Base-by-base conservation (phyloP, 2,888 invertebrate genomes). In the Eupithecia exiguata region DNA sequence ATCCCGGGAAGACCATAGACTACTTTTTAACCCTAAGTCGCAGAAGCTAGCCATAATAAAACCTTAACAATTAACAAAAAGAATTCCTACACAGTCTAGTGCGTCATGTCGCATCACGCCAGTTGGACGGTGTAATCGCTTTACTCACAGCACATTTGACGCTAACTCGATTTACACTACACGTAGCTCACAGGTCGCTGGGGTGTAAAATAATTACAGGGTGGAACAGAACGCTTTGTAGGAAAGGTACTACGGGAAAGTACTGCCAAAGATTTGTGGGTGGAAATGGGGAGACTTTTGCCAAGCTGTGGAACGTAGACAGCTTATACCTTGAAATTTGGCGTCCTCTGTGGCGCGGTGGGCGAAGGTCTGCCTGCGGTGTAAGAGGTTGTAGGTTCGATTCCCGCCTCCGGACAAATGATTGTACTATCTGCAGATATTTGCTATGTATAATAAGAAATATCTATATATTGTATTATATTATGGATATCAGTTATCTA, bases 51-150 rank as follows among this genome's bases (percentile, higher is more conserved):
- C 53, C 53, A 12, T 53, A 21, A 53, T 21, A 53, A 53, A 53
- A 53, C 53, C 53, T 53, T 21, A 21, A 53, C 49, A 53, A 53
- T 21, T 53, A 53, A 12, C 12, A 25, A 21, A 21, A 25, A 58
- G 25, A 25, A 12, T 5, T 14, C 58, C 58, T 14, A 12, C 10
- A 25, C 1, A 10, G n/a, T 21, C 21, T 25, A 25, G 21, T 58
- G 36, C n/a, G 63, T 62, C 62, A 36, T n/a, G 12, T 65, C 18
- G 14, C 63, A 18, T 65, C 43, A 63, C 49, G 38, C 49, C 30
- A 49, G 38, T 69, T 69, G 40, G 35, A 35, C 53, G 25, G 35
- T 61, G 61, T 71, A 71, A 68, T 61, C 35, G 68, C 68, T n/a
- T 65, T 65, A 65, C 63, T 21, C n/a, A 36, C 63, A 65, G 10